Conservation (phyloP, 2,113 vertebrate genomes). For the Thunnus maccoyii region DNA sequence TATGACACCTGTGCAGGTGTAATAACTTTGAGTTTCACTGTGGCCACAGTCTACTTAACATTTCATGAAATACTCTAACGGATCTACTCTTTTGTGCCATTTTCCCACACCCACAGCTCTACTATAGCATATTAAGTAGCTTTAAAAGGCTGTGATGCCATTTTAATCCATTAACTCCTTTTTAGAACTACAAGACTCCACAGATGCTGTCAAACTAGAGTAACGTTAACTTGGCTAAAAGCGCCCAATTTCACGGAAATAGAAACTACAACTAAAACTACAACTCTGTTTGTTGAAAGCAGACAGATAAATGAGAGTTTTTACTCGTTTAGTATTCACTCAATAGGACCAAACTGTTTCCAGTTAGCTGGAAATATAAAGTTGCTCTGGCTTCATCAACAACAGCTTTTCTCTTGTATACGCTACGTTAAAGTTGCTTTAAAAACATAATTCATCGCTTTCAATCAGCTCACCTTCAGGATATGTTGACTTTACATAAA, state of each 20-base stretch:
- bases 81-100: neutral
- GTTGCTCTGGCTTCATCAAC: neutral
- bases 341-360: neutral
- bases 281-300: neutral
- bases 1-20: too few species aligned
- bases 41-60: neutral
- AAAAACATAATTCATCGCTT: neutral
- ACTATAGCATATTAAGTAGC: neutral
- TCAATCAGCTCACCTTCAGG: slow-evolving; percentile 37
- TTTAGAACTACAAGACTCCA: neutral
- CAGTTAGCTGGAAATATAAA: neutral
- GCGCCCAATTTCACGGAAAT: too few species aligned
- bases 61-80: neutral
- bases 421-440: neutral
- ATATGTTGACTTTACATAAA: neutral
- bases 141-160: neutral
- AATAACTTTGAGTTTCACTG: too few species aligned
- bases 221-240: neutral
- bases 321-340: neutral
- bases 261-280: neutral
- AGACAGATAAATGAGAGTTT: neutral
- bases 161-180: neutral
- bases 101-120: neutral
- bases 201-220: too few species aligned
- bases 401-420: neutral